Conservation (phyloP, 2,797 vertebrate genomes). For the Schizopygopsis pylzovi region DNA sequence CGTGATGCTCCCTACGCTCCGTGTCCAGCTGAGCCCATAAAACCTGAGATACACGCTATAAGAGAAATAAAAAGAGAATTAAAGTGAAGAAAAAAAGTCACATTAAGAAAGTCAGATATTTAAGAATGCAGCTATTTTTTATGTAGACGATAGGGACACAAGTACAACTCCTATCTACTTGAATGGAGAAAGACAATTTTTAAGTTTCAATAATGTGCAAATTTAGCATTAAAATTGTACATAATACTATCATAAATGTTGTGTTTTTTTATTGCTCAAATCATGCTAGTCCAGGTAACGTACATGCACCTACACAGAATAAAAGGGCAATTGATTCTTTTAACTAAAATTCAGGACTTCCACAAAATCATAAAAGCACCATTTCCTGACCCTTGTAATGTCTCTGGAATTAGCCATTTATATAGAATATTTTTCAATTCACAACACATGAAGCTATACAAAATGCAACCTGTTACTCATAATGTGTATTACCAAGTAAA, state of each 20-base stretch:
- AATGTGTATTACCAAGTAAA: constrained; percentile 85
- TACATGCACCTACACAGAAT: background rate
- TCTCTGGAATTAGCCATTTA: background rate
- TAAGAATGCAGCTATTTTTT: background rate
- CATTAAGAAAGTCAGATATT: background rate
- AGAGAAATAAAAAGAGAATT: background rate
- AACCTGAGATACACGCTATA: constrained; percentile 87
- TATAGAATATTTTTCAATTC: background rate
- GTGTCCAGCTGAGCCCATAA: constrained; percentile 94
- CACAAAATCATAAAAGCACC: background rate
- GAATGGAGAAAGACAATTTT: background rate
- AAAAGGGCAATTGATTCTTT: background rate
- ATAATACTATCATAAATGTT: background rate
- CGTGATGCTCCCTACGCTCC: constrained; percentile 89
- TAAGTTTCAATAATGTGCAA: background rate
- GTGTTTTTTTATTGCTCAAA: background rate
- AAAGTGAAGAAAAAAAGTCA: background rate
- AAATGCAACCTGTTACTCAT: background rate
- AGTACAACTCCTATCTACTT: background rate
- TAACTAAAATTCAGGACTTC: background rate
- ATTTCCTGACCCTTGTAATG: background rate
- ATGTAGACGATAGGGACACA: background rate
- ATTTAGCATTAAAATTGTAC: background rate
- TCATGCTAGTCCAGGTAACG: background rate
- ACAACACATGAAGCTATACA: background rate